These are phyloP conservation scores for Cantharis lateralis DNA, from an alignment of 2,888 invertebrate species.

Conservation along the genomic window DNA sequence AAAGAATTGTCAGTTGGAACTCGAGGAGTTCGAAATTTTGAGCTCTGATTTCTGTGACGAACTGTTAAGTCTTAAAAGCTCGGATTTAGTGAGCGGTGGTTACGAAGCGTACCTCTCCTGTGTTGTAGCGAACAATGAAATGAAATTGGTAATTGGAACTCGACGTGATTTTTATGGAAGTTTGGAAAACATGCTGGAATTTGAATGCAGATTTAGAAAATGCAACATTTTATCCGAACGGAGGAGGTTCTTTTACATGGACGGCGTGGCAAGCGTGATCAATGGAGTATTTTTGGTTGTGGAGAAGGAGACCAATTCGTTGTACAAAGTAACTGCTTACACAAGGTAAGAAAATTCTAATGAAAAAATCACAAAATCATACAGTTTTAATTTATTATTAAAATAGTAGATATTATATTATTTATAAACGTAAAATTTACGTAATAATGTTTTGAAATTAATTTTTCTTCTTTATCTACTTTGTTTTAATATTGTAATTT, in stretches of 20 bases:
- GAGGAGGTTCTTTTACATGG: conserved; percentile 37
- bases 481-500: too few species aligned
- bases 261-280: conserved; percentile 36
- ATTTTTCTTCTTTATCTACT: too few species aligned
- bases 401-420: too few species aligned
- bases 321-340: conserved; percentile 12
- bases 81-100: conserved; percentile 31
- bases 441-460: too few species aligned
- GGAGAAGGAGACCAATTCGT: conserved; percentile 1
- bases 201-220: conserved; percentile 41
- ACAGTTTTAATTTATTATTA: too few species aligned
- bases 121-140: conserved; percentile 32
- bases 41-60: conserved; percentile 18
- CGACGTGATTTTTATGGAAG: conserved; percentile 33
- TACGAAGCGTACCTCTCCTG: conserved; percentile 37
- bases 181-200: conserved; percentile 42
- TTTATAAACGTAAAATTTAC: neutral
- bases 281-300: conserved; percentile 39
- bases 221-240: conserved; percentile 30
- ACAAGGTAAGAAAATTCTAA: conserved; percentile 11
- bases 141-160: conserved; percentile 38
- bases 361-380: too few species aligned
- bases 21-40: conserved; percentile 21
- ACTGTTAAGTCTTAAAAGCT: conserved; percentile 13
- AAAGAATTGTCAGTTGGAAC: conserved; percentile 9